Evolutionary conservation across 2,113 vertebrate genomes (phyloP).

Genomic region (Poeciliopsis retropinna): DNA sequence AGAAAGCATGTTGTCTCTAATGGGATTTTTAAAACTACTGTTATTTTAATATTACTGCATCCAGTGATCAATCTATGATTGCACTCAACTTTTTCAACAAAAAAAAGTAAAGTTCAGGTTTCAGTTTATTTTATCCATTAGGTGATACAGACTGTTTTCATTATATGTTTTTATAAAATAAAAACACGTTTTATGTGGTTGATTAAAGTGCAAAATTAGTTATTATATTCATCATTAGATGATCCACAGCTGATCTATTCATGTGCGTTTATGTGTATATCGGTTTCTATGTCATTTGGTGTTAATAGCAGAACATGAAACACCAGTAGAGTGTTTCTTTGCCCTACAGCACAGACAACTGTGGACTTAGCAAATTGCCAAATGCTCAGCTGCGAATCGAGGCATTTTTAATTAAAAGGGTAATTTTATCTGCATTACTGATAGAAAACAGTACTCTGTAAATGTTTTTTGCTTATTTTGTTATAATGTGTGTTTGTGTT

Average conservation of each 20-base stretch:
- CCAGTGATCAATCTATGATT: not conserved
- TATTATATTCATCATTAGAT: too few relatives aligned
- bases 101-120: not conserved
- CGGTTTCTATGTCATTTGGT: too few relatives aligned
- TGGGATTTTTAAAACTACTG: not conserved
- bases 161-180: not conserved
- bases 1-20: slow-evolving; percentile 1
- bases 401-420: not conserved
- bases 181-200: not conserved
- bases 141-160: not conserved
- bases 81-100: not conserved
- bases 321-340: too few relatives aligned
- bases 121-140: not conserved
- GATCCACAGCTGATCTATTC: too few relatives aligned
- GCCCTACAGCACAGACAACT: not conserved
- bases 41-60: not conserved
- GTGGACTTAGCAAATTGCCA: not conserved
- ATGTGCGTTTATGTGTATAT: too few relatives aligned
- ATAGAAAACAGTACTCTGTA: not conserved
- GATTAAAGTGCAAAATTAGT: not conserved
- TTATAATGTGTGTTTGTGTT: not conserved
- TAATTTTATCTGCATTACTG: not conserved
- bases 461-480: not conserved
- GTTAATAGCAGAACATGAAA: too few relatives aligned
- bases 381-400: not conserved